Evolutionary conservation across 2,113 vertebrate genomes (phyloP).

Genomic region (Pantherophis guttatus): DNA sequence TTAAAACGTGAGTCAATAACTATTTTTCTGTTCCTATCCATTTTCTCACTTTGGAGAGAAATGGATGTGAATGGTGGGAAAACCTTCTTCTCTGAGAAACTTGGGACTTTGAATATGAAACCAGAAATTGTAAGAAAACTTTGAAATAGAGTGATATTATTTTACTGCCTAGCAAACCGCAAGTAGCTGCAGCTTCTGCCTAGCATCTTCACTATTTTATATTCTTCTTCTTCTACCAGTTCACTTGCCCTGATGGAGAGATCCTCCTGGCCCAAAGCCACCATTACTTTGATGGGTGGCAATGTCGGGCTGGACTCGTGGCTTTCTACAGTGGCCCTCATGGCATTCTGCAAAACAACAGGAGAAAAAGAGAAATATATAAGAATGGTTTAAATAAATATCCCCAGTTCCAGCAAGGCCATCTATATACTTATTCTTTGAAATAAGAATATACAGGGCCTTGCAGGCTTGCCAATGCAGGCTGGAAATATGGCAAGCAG

Average conservation of each 20-base stretch:
- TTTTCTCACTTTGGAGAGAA: background rate
- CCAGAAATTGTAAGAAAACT: background rate
- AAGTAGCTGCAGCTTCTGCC: background rate
- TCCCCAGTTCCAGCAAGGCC: background rate
- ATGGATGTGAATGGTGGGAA: too few species aligned
- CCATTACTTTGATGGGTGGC: constrained; percentile 82
- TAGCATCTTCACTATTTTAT: background rate
- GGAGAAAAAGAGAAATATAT: background rate
- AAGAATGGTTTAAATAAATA: background rate
- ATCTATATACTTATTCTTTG: background rate
- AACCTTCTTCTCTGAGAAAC: background rate
- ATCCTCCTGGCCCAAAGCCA: constrained; percentile 89
- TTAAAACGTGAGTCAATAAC: background rate
- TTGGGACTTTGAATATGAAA: background rate
- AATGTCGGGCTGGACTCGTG: constrained; percentile 77
- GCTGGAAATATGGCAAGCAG: background rate
- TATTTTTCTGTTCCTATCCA: background rate
- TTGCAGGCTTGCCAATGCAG: background rate
- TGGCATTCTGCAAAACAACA: constrained; percentile 81
- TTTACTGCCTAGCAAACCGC: background rate
- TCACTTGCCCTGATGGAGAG: constrained; percentile 84
- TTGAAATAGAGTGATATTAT: background rate
- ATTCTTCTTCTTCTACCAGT: background rate
- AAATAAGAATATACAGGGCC: too few species aligned
- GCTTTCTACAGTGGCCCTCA: constrained; percentile 91